Base-by-base conservation (phyloP, 2,113 vertebrate species). In the Apodemus sylvaticus region DNA sequence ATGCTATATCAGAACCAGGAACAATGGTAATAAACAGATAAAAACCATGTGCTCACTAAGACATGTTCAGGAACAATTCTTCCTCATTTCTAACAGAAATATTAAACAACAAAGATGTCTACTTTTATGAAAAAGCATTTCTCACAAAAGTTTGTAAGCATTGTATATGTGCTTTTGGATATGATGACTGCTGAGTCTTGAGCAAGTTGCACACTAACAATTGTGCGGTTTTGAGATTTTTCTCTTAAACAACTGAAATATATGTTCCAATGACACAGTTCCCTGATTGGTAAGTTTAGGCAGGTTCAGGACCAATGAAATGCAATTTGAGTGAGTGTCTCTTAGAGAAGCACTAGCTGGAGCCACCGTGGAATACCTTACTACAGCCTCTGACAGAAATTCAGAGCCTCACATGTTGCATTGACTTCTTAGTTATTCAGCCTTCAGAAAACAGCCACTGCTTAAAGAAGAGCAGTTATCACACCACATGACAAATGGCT, bases 81-180 rank as follows among this genome's bases (percentile, higher is more conserved):
- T 39, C 17, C 45, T 88, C 5, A 45, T 91, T 71, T 64, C 71
- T 62, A 95, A 34, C 5, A 66, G 7, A 26, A 68, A 62, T 22
- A 66, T 77, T 88, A 86, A 97, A 85, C 6, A 86, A 36, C 76
- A 91, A 16, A n/a, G n/a, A 74, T 78, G 31, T 24, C 20, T 94
- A 42, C n/a, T 48, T 48, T 48, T 48, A 48, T 48, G 45, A 48
- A 7, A 62, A 31, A 95, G 1, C 7, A 45, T 60, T 82, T 85
- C 64, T 73, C 58, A 71, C 1, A 90, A 34, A 53, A 36, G 68
- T 66, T 14, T 62, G n/a, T 0, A 93, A 92, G 55, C 36, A 86
- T 39, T 87, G 17, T 5, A 17, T 81, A 22, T 91, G 29, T 83
- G 79, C 29, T 66, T 13, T 86, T 93, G 82, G 34, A 68, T 85